A percentile compares a stretch with the other conserved stretches of the same genome.
Conservation (phyloP, 1,140 invertebrate species). For the Lethrus apterus region DNA sequence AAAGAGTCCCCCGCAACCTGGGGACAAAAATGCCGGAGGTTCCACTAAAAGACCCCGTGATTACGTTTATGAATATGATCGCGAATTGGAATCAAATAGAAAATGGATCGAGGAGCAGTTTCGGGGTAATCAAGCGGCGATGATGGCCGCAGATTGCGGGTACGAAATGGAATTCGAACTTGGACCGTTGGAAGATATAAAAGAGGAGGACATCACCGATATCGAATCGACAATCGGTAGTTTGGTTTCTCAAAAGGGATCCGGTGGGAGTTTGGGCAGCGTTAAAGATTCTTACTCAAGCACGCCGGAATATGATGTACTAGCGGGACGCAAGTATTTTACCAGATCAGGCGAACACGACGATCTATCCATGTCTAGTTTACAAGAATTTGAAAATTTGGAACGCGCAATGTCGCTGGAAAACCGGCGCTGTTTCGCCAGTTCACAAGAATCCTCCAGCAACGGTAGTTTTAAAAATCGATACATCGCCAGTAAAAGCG, state of each 20-base stretch:
- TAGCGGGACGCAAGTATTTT: constrained; percentile 71
- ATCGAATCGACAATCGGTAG: constrained; percentile 71
- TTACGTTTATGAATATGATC: constrained; percentile 42
- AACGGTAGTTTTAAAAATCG: constrained; percentile 67
- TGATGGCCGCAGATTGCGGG: constrained; percentile 55
- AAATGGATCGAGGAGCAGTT: constrained; percentile 87
- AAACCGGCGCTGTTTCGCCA: constrained; percentile 51
- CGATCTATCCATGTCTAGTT: constrained; percentile 81
- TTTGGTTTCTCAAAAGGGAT: constrained; percentile 72
- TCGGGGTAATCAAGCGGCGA: constrained; percentile 56
- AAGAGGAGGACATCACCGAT: constrained; percentile 80
- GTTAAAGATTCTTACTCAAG: constrained; percentile 69
- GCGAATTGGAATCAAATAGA: constrained; percentile 65
- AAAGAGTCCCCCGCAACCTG: constrained; percentile 58
- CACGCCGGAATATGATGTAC: constrained; percentile 77
- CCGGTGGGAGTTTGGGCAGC: constrained; percentile 67
- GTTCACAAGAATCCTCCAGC: constrained; percentile 65
- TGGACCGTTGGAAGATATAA: constrained; percentile 81
- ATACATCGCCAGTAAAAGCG: constrained; percentile 52
- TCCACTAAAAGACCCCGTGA: constrained; percentile 46
- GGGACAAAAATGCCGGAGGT: constrained; percentile 36
- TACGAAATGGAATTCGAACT: constrained; percentile 64
- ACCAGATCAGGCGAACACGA: constrained; percentile 76
- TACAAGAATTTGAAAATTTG: constrained; percentile 89
- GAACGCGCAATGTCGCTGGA: constrained; percentile 71